A percentile compares a stretch with the other conserved stretches of the same genome.
These are phyloP conservation scores for Gymnocephalus cernua DNA, from an alignment of 2,113 vertebrate species.

Conservation along the genomic window DNA sequence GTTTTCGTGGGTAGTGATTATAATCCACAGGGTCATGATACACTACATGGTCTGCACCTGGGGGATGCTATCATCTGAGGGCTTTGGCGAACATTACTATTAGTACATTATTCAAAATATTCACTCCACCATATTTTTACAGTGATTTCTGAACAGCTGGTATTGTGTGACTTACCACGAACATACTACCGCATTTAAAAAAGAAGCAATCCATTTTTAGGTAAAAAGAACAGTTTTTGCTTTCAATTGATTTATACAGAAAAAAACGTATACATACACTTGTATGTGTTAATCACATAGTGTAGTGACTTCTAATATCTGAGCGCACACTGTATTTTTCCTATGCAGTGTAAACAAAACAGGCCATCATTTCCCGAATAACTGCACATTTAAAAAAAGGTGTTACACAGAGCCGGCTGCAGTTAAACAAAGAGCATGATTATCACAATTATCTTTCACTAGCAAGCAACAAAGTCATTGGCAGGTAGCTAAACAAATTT, in stretches of 20 bases:
- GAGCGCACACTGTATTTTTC: conserved; percentile 5
- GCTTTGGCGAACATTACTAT: background rate
- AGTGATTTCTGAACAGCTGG: background rate
- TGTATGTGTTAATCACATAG: background rate
- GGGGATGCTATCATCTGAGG: background rate
- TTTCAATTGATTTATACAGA: background rate
- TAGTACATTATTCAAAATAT: background rate
- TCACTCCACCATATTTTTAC: background rate
- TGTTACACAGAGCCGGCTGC: conserved; percentile 27
- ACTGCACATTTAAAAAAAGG: conserved; percentile 16
- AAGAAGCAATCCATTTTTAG: background rate
- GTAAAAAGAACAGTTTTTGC: background rate
- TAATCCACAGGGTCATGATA: background rate
- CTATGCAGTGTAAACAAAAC: conserved; percentile 20
- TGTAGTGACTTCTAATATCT: background rate
- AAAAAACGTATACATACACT: too few species aligned
- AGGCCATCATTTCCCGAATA: conserved; percentile 19
- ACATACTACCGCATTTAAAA: background rate
- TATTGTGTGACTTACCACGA: background rate
- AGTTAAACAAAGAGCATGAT: conserved; percentile 40
- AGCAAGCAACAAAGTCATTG: conserved; percentile 27
- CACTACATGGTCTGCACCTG: background rate
- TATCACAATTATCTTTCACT: conserved; percentile 44
- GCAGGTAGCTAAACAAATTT: conserved; percentile 42
- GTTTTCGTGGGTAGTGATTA: background rate